phyloP scores from a whole-genome alignment of 1,140 invertebrate genomes.

The Drosophila serrata region DNA sequence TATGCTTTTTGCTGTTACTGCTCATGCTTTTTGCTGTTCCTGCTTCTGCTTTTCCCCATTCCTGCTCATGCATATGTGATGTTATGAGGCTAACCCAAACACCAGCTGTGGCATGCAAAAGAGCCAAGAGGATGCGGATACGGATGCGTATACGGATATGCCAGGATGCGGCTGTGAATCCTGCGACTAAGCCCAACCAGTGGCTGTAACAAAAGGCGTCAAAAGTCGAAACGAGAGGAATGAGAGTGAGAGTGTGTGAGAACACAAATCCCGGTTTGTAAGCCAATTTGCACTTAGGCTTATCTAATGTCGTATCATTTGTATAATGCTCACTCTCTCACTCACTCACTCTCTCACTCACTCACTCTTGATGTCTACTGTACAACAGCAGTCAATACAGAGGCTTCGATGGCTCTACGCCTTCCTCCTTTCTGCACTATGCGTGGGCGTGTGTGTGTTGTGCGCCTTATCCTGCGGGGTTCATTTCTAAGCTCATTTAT shows the following conservation, averaged over 20 bases:
- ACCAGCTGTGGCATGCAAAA: conserved; percentile 31
- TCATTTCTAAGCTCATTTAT: conserved; percentile 86
- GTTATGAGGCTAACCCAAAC: conserved; percentile 3
- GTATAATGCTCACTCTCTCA: conserved; percentile 80
- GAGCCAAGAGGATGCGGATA: background rate
- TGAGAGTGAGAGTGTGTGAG: conserved; percentile 6
- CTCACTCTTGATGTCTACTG: conserved; percentile 59
- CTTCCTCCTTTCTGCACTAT: conserved; percentile 43
- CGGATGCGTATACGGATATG: background rate
- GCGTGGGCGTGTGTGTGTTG: conserved; percentile 11
- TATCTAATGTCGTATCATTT: conserved; percentile 85
- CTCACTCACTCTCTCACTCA: too few species aligned
- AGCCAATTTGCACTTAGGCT: conserved; percentile 85
- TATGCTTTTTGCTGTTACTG: background rate
- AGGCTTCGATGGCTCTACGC: background rate
- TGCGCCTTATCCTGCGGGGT: conserved; percentile 79
- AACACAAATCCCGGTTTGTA: conserved; percentile 85
- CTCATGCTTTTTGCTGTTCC: background rate
- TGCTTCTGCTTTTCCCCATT: background rate
- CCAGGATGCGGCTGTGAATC: background rate
- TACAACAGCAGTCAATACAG: conserved; percentile 47
- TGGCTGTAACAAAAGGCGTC: conserved; percentile 15
- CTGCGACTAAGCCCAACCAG: conserved; percentile 25
- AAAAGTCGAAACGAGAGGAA: background rate
- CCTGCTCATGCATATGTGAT: conserved; percentile 44